These are phyloP conservation scores for Chironomus striatipennis DNA, from an alignment of 1,140 invertebrate genomes.

Conservation along the genomic window DNA sequence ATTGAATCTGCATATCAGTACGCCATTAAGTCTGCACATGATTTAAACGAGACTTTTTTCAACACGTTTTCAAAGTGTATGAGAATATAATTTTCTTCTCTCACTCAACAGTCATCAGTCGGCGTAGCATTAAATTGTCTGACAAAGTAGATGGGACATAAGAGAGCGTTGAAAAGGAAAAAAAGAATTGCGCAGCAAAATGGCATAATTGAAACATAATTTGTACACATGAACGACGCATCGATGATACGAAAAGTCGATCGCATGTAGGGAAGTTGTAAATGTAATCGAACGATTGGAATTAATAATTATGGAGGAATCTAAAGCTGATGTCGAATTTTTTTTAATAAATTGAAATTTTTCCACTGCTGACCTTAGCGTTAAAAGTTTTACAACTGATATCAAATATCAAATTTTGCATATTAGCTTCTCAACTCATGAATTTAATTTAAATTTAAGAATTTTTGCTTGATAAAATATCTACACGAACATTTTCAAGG, in stretches of 20 bases:
- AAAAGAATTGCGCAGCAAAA: neutral
- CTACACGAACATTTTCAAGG: too few relatives aligned
- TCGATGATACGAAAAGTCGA: neutral
- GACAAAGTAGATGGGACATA: neutral
- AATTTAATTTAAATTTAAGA: too few relatives aligned
- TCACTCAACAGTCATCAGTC: too few relatives aligned
- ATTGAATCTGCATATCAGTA: neutral
- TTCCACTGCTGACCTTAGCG: too few relatives aligned
- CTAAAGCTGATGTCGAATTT: neutral
- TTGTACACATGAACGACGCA: neutral
- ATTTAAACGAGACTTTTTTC: neutral
- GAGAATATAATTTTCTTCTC: too few relatives aligned
- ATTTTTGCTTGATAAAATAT: too few relatives aligned
- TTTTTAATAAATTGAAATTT: too few relatives aligned
- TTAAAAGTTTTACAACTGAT: too few relatives aligned
- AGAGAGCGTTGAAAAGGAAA: too few relatives aligned
- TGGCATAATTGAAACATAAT: neutral
- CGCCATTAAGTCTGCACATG: neutral
- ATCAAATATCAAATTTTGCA: too few relatives aligned
- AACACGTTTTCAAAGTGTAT: neutral
- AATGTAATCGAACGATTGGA: slow-evolving; percentile 16
- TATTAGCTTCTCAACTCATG: too few relatives aligned
- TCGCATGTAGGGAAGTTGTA: slow-evolving; percentile 1
- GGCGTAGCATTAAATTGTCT: neutral
- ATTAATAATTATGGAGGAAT: neutral